These are phyloP conservation scores for Tigriopus japonicus DNA, from an alignment of 1,140 invertebrate genomes.

Conservation along the genomic window DNA sequence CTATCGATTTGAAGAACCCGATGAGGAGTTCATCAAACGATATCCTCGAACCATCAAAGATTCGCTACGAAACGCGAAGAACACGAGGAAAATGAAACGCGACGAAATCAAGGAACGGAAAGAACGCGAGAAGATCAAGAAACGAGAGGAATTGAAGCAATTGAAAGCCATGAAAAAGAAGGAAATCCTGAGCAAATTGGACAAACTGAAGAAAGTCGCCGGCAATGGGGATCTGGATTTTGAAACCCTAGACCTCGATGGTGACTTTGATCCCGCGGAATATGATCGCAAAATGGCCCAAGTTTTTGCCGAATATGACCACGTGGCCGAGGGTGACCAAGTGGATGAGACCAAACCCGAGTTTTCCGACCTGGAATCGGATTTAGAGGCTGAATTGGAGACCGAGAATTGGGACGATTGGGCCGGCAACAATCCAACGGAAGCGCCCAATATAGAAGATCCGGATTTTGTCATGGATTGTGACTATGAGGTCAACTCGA, in stretches of 20 bases:
- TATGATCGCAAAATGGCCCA: slow-evolving; percentile 47
- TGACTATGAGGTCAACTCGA: slow-evolving; percentile 48
- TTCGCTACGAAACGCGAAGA: slow-evolving; percentile 58
- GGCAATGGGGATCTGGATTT: slow-evolving; percentile 43
- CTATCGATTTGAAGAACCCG: slow-evolving; percentile 88
- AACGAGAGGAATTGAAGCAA: slow-evolving; percentile 64
- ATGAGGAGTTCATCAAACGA: slow-evolving; percentile 72
- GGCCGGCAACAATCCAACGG: neutral
- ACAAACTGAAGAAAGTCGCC: slow-evolving; percentile 65
- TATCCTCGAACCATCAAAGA: slow-evolving; percentile 74
- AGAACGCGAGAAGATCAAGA: slow-evolving; percentile 54
- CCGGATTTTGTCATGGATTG: slow-evolving; percentile 52
- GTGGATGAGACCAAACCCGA: slow-evolving; percentile 20
- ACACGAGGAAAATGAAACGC: slow-evolving; percentile 46
- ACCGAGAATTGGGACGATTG: slow-evolving; percentile 10
- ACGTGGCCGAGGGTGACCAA: slow-evolving; percentile 56
- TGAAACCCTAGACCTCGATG: slow-evolving; percentile 41
- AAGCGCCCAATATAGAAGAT: neutral
- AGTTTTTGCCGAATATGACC: slow-evolving; percentile 31
- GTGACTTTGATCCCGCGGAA: slow-evolving; percentile 79
- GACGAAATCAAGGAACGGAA: slow-evolving; percentile 36
- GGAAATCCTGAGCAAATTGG: slow-evolving; percentile 74
- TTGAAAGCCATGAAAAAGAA: slow-evolving; percentile 67
- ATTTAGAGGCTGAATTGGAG: slow-evolving; percentile 2
- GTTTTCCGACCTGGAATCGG: neutral